These are phyloP conservation scores for Enteromius unitaeniatus DNA, from an alignment of 2,797 vertebrate species.

Conservation along the genomic window DNA sequence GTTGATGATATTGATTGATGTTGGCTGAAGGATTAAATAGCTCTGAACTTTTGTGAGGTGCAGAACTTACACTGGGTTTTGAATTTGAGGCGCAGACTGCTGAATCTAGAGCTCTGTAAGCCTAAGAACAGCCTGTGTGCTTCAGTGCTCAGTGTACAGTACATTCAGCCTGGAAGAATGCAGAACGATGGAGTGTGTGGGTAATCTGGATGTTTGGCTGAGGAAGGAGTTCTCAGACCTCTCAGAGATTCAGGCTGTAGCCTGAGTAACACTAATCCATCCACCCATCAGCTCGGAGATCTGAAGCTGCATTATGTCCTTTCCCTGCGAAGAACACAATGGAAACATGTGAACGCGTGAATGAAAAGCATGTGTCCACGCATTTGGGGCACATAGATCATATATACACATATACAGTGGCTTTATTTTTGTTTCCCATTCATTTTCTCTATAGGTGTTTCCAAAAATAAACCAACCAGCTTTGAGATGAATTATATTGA, in stretches of 20 bases:
- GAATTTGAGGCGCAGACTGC: neutral
- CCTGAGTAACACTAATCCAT: slow-evolving; percentile 35
- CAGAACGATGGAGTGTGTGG: slow-evolving; percentile 25
- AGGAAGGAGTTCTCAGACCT: slow-evolving; percentile 32
- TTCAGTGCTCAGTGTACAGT: slow-evolving; percentile 37
- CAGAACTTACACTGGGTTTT: neutral
- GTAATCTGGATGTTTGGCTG: slow-evolving; percentile 42
- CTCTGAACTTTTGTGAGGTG: neutral
- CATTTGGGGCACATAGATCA: neutral
- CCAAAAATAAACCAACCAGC: neutral
- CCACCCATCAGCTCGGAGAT: slow-evolving; percentile 28
- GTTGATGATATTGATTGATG: neutral
- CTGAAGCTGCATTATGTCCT: slow-evolving; percentile 11
- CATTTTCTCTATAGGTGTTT: neutral
- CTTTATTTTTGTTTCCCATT: neutral
- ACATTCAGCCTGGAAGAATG: slow-evolving; percentile 26
- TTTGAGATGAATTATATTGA: neutral
- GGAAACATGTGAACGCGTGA: neutral
- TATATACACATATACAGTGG: neutral
- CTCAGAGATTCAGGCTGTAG: slow-evolving; percentile 35
- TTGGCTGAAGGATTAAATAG: neutral
- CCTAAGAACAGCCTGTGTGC: slow-evolving; percentile 29
- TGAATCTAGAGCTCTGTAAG: slow-evolving; percentile 1
- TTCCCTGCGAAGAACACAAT: slow-evolving; percentile 1
- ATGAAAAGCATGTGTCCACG: neutral